Evolutionary conservation across 2,113 vertebrate genomes (phyloP).

Genomic region (Choloepus hoffmanni): DNA sequence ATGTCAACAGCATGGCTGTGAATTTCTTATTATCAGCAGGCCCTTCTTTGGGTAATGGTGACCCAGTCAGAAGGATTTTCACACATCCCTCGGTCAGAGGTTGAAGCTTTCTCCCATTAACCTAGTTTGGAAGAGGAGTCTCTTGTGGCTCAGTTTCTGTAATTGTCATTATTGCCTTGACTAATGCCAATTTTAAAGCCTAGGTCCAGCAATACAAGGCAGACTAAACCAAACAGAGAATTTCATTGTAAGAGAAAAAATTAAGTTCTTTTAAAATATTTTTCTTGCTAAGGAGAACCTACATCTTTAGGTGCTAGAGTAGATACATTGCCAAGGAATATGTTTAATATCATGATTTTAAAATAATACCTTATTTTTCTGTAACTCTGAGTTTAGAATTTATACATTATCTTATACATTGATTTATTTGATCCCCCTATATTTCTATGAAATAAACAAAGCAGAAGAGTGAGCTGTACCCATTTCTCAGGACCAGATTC

Average conservation of each 20-base stretch:
- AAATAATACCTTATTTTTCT: neutral
- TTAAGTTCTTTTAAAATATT: neutral
- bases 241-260: slow-evolving; percentile 41
- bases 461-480: neutral
- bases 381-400: neutral
- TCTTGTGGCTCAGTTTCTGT: neutral
- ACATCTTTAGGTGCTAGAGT: neutral
- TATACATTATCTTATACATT: neutral
- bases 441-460: slow-evolving; percentile 35
- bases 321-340: neutral
- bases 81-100: slow-evolving; percentile 40
- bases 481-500: neutral
- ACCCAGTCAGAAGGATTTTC: slow-evolving; percentile 72
- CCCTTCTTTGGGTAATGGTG: slow-evolving; percentile 66
- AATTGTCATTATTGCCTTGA: slow-evolving; percentile 28
- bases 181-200: neutral
- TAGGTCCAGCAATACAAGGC: neutral
- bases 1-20: slow-evolving; percentile 68
- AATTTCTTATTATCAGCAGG: slow-evolving; percentile 66
- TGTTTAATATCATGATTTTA: slow-evolving; percentile 6
- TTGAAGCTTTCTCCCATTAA: slow-evolving; percentile 58
- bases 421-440: neutral
- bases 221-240: slow-evolving; percentile 20
- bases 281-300: neutral
- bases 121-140: neutral